Base-by-base conservation (phyloP, 1,140 invertebrate genomes). In the Philaenus spumarius region DNA sequence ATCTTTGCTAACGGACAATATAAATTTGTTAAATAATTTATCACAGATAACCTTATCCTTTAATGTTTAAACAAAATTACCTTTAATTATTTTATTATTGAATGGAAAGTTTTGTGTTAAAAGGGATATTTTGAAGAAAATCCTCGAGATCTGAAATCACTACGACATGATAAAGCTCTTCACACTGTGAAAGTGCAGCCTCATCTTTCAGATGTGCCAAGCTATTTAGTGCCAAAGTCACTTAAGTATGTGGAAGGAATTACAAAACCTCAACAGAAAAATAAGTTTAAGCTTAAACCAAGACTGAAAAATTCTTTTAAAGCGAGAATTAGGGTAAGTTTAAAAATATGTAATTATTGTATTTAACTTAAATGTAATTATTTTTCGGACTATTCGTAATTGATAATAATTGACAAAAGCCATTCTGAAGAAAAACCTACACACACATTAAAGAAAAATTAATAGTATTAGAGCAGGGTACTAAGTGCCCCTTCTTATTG, bases 121-220 rank as follows among this genome's bases (percentile, higher is more conserved):
- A 54, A 89, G 82, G 82, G 86, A 9, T 97, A 94, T 72, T 98
- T 99, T 74, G 87, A 95, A 68, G 90, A 96, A 60, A 97, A 98
- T 76, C 93, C 96, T 0, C 79, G 82, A 24, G 97, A 99, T 72
- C 72, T 95, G 14, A 82, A 91, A 64, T 83, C 94, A 0, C 73
- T 99, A 5, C 77, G 93, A 14, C 93, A 98, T 69, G 96, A 99
- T 66, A 95, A 93, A 73, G 85, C 89, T 1, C 71, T 95, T n/a
- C 90, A 92, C 66, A 89, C 86, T 1, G 86, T 96, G 0, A 84
- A 85, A 70, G 69, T 89, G 11, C 89, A 96, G 67, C 77, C 83
- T 9, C 92, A 97, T 72, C 76, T 99, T 45, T 83, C 89, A 61
- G 84, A 98, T 72, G 90, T 99, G 2, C 95, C 96, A 0, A 93